Evolutionary conservation across 2,888 invertebrate genomes (phyloP).

Genomic region (Lamellibrachia satsuma): DNA sequence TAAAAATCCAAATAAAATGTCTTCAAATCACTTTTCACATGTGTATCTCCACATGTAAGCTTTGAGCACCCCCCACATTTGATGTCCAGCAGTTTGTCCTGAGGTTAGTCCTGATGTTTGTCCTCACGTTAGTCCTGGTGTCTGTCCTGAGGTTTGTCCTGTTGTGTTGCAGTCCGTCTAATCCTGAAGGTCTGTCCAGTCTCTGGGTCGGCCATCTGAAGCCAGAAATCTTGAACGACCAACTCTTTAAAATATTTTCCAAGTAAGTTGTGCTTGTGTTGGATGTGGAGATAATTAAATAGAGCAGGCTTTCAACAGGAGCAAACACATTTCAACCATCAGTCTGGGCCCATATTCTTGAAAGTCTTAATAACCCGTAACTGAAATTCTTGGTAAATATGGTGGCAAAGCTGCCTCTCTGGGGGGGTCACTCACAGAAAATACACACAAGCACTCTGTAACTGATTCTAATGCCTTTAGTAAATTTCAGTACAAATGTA

Average conservation of each 20-base stretch:
- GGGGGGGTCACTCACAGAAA: no score
- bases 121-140: not conserved
- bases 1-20: not conserved
- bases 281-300: not conserved
- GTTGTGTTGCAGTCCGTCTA: not conserved
- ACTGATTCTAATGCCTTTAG: no score
- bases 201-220: not conserved
- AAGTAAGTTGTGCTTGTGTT: not conserved
- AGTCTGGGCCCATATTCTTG: no score
- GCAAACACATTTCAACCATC: not conserved
- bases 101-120: not conserved
- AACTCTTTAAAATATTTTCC: not conserved
- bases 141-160: not conserved
- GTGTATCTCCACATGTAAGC: not conserved
- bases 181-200: not conserved
- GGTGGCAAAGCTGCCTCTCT: no score
- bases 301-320: not conserved
- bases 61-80: not conserved
- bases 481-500: no score
- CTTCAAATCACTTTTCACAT: not conserved
- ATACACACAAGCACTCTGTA: no score
- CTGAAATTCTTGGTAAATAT: no score
- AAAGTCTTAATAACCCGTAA: no score
- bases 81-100: not conserved
- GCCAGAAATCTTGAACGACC: not conserved